Percentiles rank a stretch among this genome's conserved stretches.
Evolutionary conservation across 2,113 vertebrate species (phyloP).

Genomic region (Lepisosteus osseus): DNA sequence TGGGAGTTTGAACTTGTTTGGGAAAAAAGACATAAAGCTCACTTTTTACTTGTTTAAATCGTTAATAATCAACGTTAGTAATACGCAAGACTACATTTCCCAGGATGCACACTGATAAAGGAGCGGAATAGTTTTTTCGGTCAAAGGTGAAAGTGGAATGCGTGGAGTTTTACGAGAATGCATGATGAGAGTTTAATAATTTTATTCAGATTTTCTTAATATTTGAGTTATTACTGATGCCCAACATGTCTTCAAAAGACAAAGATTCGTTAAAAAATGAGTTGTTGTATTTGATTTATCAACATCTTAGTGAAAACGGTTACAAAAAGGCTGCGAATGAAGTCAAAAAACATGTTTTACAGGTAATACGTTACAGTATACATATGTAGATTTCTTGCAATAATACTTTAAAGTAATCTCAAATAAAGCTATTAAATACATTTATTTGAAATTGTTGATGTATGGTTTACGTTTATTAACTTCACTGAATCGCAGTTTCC

Average conservation of each 20-base stretch:
- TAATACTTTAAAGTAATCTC: not conserved
- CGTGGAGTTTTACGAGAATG: slow-evolving; percentile 25
- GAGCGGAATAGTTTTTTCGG: slow-evolving; percentile 26
- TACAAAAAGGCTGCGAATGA: slow-evolving; percentile 60
- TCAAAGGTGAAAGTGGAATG: slow-evolving; percentile 38
- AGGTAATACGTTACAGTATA: slow-evolving; percentile 43
- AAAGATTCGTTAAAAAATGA: slow-evolving; percentile 31
- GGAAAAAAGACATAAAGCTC: no score
- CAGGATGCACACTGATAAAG: slow-evolving; percentile 39
- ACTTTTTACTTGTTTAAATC: no score
- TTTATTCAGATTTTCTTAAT: not conserved
- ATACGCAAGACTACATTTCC: slow-evolving; percentile 46
- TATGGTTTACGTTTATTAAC: no score
- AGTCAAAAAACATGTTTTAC: slow-evolving; percentile 52
- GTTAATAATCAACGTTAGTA: no score
- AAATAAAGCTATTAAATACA: not conserved
- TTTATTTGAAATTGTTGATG: no score
- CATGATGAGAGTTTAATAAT: slow-evolving; percentile 23
- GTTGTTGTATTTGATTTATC: slow-evolving; percentile 55
- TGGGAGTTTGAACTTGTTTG: no score
- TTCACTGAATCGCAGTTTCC: no score
- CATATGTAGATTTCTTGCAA: not conserved
- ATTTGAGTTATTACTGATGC: not conserved
- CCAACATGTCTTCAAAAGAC: slow-evolving; percentile 48
- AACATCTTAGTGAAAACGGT: slow-evolving; percentile 61